phyloP scores from a whole-genome alignment of 1,140 invertebrate genomes.

The Drosophila pachea region DNA sequence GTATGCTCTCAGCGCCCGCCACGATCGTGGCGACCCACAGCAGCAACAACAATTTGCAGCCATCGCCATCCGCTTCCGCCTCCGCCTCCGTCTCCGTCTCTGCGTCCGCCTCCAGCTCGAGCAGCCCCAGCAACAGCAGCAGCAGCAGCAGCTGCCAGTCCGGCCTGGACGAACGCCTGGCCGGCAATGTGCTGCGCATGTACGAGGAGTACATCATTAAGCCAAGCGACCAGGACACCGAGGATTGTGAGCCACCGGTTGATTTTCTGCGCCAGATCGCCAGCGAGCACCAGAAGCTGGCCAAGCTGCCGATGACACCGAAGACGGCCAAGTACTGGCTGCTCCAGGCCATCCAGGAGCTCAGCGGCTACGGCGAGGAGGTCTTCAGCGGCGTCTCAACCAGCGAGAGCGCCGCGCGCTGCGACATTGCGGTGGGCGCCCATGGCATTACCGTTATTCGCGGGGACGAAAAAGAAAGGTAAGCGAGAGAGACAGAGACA shows the following conservation, averaged over 20 bases:
- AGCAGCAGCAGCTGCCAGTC: slow-evolving; percentile 64
- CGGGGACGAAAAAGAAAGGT: slow-evolving; percentile 79
- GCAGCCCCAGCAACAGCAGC: slow-evolving; percentile 65
- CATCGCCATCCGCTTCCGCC: slow-evolving; percentile 49
- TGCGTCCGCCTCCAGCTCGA: slow-evolving; percentile 55
- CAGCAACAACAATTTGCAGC: slow-evolving; percentile 41
- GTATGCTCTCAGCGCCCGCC: slow-evolving; percentile 24
- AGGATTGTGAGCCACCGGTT: slow-evolving; percentile 44
- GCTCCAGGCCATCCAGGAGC: slow-evolving; percentile 87
- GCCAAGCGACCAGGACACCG: slow-evolving; percentile 24
- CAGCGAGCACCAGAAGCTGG: slow-evolving; percentile 71
- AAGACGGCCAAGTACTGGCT: slow-evolving; percentile 88
- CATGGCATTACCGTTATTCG: slow-evolving; percentile 88
- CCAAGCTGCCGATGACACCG: slow-evolving; percentile 62
- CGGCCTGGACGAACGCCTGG: slow-evolving; percentile 57
- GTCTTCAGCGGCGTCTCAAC: slow-evolving; percentile 86
- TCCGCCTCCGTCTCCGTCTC: slow-evolving; percentile 45
- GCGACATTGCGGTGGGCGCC: slow-evolving; percentile 84
- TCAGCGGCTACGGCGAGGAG: slow-evolving; percentile 89
- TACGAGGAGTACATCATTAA: slow-evolving; percentile 72
- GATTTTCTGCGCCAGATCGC: slow-evolving; percentile 73
- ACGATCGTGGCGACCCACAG: background rate
- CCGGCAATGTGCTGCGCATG: slow-evolving; percentile 60
- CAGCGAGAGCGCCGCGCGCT: slow-evolving; percentile 64
- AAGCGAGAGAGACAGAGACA: background rate